Evolutionary conservation across 2,797 vertebrate species (phyloP), one percentile per base, ranked within the genome.

Genomic region (Falco peregrinus): DNA sequence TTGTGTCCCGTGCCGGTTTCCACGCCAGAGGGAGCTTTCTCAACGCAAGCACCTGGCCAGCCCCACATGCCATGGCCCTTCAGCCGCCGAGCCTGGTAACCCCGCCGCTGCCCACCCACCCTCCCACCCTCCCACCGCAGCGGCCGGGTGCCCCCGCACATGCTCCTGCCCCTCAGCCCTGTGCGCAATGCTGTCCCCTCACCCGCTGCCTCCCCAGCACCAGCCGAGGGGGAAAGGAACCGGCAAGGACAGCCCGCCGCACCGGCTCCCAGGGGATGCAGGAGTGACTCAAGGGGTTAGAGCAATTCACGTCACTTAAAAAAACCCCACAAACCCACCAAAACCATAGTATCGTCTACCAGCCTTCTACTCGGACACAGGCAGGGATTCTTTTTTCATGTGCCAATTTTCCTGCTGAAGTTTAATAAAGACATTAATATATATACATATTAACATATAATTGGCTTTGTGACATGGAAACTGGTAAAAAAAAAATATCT

Each of bases 11-110:
- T 0, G 0, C 47, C 0, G 2, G 47, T 90, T 94, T 95, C 80
- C 84, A 86, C 0, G 2, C 70, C 53, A 82, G 56, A 33, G 92
- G 82, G 84, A 85, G 93, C 92, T 57, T 86, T 57, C 69, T 85
- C 0, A 3, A n/a, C 9, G 59, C 25, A 17, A 54, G 64, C 2
- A 0, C 51, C 78, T 6, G 4, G 85, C 93, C 95, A 96, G 91
- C n/a, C 76, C 74, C 90, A 76, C 94, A 93, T 96, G 94, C 96
- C 95, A 82, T 0, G 2, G 93, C 82, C 57, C 84, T 71, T 53
- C 0, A 0, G 61, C 89, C 8, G 3, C 69, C 71, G 50, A 94
- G 89, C 95, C 95, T 94, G 92, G 94, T 96, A 97, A 94, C 95
- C 87, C 91, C 9, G 6, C 78, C 77, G 18, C 60, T 50, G 86